Conservation (phyloP, 2,797 vertebrate species). For the Phalloptychus januarius region DNA sequence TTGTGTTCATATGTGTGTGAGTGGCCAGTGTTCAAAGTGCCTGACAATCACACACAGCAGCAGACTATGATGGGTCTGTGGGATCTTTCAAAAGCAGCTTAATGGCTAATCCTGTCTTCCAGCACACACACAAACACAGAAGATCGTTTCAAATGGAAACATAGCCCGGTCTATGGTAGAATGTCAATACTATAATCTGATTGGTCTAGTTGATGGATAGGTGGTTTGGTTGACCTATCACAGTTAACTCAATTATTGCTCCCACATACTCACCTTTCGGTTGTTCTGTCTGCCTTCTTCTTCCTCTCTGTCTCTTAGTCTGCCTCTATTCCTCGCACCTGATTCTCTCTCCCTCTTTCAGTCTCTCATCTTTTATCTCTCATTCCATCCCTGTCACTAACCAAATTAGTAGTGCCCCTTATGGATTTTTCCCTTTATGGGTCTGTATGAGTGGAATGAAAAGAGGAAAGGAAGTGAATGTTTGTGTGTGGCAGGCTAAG, state of each 20-base stretch:
- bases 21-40: conserved; percentile 3
- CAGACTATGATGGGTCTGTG: conserved; percentile 15
- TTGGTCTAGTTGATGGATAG: conserved; percentile 75
- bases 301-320: conserved; percentile 37
- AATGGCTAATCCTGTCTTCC: conserved; percentile 57
- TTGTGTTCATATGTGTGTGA: conserved; percentile 13
- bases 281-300: conserved; percentile 52
- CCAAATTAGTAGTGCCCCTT: conserved; percentile 64
- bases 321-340: conserved; percentile 19
- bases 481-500: conserved; percentile 51
- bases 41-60: conserved; percentile 12
- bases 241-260: conserved; percentile 75
- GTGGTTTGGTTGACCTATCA: conserved; percentile 76
- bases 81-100: conserved; percentile 48
- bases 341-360: conserved; percentile 17
- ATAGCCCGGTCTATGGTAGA: conserved; percentile 55
- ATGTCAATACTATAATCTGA: conserved; percentile 78
- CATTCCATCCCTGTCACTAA: conserved; percentile 65
- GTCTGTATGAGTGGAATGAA: conserved; percentile 54
- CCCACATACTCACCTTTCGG: conserved; percentile 73
- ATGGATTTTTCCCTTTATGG: conserved; percentile 72
- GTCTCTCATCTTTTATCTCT: conserved; percentile 40
- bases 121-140: conserved; percentile 47
- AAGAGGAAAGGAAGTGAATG: conserved; percentile 43
- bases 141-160: conserved; percentile 68